Evolutionary conservation across 2,113 vertebrate species (phyloP).

Genomic region (Hystrix cristata): DNA sequence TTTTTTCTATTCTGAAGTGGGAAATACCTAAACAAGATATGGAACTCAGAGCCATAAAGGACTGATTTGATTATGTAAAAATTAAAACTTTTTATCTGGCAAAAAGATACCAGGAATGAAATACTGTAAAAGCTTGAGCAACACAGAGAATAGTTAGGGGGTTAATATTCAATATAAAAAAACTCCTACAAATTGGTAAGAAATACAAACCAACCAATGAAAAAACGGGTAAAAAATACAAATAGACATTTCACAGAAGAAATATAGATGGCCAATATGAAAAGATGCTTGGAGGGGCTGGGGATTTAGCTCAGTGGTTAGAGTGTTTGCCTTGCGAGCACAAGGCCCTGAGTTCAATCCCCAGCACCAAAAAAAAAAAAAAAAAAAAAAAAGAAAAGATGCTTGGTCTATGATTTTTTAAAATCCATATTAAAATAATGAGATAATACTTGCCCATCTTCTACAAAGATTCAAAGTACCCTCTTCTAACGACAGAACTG

Average conservation of each 20-base stretch:
- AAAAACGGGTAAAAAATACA: background rate
- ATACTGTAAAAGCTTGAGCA: constrained; percentile 32
- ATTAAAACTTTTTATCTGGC: constrained; percentile 15
- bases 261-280: constrained; percentile 13
- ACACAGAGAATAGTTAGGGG: background rate
- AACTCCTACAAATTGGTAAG: constrained; percentile 5
- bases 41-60: constrained; percentile 22
- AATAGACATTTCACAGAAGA: constrained; percentile 38
- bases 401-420: background rate
- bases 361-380: too few relatives aligned
- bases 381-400: constrained; percentile 17
- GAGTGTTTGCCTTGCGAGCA: too few relatives aligned
- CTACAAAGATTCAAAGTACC: background rate
- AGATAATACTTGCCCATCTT: background rate
- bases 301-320: too few relatives aligned
- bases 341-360: too few relatives aligned
- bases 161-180: constrained; percentile 7
- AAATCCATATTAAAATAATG: background rate
- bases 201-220: background rate
- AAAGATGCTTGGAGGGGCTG: constrained; percentile 7
- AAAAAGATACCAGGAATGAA: constrained; percentile 60
- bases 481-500: too few relatives aligned
- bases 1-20: background rate
- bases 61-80: constrained; percentile 36
- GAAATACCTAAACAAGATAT: constrained; percentile 19